Conservation (phyloP, 2,888 invertebrate genomes). For the Lasioglossum lativentre region DNA sequence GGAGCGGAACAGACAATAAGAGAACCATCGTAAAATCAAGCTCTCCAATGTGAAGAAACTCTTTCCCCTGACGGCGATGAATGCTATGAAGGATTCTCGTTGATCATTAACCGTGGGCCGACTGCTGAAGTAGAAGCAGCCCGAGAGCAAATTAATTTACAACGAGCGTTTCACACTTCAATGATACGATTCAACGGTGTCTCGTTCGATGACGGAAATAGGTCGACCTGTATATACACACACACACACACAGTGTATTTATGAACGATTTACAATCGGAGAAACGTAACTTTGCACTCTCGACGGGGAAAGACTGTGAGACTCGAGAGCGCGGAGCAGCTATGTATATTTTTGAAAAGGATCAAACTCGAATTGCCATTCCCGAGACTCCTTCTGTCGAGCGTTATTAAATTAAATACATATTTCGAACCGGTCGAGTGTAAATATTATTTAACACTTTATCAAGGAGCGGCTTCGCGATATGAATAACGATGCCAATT, state of each 20-base stretch:
- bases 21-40: background rate
- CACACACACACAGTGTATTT: background rate
- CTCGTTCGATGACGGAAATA: background rate
- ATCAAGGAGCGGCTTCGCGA: background rate
- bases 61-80: background rate
- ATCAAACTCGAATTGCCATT: background rate
- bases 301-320: background rate
- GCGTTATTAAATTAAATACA: background rate
- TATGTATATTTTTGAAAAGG: background rate
- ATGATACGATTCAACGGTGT: background rate
- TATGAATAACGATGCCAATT: background rate
- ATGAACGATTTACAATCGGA: background rate
- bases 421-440: background rate
- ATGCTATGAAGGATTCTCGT: conserved; percentile 15
- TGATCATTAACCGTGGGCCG: conserved; percentile 3
- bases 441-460: background rate
- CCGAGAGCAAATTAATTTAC: conserved; percentile 13
- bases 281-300: background rate
- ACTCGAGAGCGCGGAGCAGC: no score
- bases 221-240: background rate
- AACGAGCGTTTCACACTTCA: conserved; percentile 19
- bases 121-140: background rate
- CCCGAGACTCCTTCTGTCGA: background rate
- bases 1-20: background rate
- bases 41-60: conserved; percentile 1